phyloP scores from a whole-genome alignment of 2,888 invertebrate species.

The Eupithecia tripunctaria region DNA sequence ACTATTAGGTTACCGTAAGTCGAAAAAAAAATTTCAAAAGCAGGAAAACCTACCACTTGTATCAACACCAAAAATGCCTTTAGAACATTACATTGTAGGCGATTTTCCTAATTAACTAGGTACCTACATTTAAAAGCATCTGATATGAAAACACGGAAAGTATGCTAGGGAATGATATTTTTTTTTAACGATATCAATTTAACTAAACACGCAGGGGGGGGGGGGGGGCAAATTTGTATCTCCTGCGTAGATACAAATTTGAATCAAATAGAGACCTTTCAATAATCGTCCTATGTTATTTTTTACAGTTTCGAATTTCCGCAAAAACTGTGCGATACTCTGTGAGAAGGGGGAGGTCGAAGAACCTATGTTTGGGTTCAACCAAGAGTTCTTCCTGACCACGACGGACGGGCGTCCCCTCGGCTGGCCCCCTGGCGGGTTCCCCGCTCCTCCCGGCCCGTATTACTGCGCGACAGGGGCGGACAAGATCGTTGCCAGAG shows the following conservation, averaged over 20 bases:
- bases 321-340: conserved; percentile 77
- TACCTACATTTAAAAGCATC: background rate
- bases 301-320: conserved; percentile 63
- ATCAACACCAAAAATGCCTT: background rate
- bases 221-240: too few species aligned
- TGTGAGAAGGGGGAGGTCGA: conserved; percentile 84
- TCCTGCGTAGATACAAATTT: too few species aligned
- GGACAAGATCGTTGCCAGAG: conserved; percentile 90
- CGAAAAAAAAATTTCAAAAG: background rate
- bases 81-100: background rate
- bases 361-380: conserved; percentile 90
- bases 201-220: background rate
- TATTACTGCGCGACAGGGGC: conserved; percentile 95
- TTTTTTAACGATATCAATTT: background rate
- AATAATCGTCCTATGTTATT: conserved; percentile 7
- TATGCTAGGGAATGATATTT: background rate
- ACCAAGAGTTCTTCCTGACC: conserved; percentile 84
- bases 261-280: background rate
- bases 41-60: background rate
- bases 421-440: conserved; percentile 89
- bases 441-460: conserved; percentile 89
- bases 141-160: background rate
- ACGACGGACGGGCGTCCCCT: conserved; percentile 85
- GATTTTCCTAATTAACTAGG: background rate
- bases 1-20: too few species aligned